Evolutionary conservation across 1,140 invertebrate species (phyloP).

Genomic region (Panagrolaimus sp.): DNA sequence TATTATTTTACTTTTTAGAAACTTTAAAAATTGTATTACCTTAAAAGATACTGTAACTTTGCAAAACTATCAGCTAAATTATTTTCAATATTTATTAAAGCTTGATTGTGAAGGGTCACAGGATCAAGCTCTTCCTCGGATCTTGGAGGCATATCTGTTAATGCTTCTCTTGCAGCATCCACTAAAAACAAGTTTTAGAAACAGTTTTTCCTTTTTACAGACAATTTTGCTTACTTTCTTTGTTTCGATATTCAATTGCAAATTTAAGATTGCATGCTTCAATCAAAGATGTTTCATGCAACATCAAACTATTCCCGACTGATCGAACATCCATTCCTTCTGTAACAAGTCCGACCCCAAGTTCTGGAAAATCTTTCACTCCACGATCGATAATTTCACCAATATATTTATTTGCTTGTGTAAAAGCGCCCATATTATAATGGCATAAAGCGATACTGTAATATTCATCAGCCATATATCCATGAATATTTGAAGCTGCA

Average conservation of each 20-base stretch:
- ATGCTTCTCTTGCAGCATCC: conserved; percentile 81
- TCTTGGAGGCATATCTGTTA: conserved; percentile 91
- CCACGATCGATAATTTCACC: conserved; percentile 93
- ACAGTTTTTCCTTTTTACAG: conserved; percentile 9
- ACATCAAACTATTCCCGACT: conserved; percentile 89
- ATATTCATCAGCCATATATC: conserved; percentile 81
- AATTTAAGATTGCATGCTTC: conserved; percentile 98
- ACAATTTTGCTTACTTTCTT: conserved; percentile 71
- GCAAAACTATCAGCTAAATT: conserved; percentile 88
- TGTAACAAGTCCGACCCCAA: conserved; percentile 94
- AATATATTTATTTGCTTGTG: conserved; percentile 72
- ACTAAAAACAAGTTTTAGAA: conserved; percentile 62
- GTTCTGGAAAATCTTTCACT: conserved; percentile 90
- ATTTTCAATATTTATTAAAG: conserved; percentile 83
- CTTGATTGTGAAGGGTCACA: conserved; percentile 94
- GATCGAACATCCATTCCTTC: conserved; percentile 92
- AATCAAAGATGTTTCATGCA: conserved; percentile 91
- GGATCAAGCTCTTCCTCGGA: conserved; percentile 95
- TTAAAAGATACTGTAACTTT: conserved; percentile 83
- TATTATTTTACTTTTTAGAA: too few relatives aligned
- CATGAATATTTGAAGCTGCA: conserved; percentile 77
- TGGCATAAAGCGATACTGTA: conserved; percentile 94
- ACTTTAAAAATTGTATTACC: too few relatives aligned
- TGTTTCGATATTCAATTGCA: conserved; percentile 92
- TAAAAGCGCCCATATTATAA: conserved; percentile 86